Conservation (phyloP, 2,888 invertebrate species). For the Punctoribates punctum region DNA sequence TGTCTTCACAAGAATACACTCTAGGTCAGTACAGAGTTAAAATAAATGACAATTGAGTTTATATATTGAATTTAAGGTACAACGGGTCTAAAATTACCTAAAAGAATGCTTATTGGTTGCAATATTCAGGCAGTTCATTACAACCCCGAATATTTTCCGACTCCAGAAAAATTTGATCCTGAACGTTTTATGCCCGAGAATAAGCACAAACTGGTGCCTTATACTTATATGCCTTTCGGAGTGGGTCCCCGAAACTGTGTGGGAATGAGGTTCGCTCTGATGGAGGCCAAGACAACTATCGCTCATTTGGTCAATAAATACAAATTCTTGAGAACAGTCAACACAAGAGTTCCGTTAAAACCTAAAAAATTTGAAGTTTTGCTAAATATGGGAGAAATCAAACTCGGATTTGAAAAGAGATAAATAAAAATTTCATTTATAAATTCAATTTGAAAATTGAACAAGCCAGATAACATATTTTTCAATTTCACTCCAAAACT, state of each 20-base stretch:
- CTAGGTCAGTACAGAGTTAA: neutral
- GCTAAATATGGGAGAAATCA: no score
- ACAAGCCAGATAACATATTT: no score
- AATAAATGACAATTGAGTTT: no score
- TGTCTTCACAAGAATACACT: slow-evolving; percentile 16
- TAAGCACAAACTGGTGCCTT: slow-evolving; percentile 43
- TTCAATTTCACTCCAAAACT: no score
- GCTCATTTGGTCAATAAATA: neutral
- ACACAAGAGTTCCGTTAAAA: no score
- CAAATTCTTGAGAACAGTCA: neutral
- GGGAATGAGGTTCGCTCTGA: slow-evolving; percentile 43
- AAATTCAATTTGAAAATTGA: no score
- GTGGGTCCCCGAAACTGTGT: slow-evolving; percentile 48
- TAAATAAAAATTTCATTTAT: no score
- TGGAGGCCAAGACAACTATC: slow-evolving; percentile 8
- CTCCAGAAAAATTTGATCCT: slow-evolving; percentile 54
- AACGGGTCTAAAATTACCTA: slow-evolving; percentile 45
- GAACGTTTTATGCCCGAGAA: slow-evolving; percentile 55
- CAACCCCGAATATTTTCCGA: slow-evolving; percentile 43
- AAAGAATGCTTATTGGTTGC: slow-evolving; percentile 41
- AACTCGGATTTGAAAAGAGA: no score
- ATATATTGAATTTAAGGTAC: no score
- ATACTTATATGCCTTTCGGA: slow-evolving; percentile 48
- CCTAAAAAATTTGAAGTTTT: no score
- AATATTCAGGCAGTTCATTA: slow-evolving; percentile 44